Evolutionary conservation across 1,140 invertebrate genomes (phyloP), one percentile per base, ranked within the genome.

Genomic region (Akabosia matsudoensis): DNA sequence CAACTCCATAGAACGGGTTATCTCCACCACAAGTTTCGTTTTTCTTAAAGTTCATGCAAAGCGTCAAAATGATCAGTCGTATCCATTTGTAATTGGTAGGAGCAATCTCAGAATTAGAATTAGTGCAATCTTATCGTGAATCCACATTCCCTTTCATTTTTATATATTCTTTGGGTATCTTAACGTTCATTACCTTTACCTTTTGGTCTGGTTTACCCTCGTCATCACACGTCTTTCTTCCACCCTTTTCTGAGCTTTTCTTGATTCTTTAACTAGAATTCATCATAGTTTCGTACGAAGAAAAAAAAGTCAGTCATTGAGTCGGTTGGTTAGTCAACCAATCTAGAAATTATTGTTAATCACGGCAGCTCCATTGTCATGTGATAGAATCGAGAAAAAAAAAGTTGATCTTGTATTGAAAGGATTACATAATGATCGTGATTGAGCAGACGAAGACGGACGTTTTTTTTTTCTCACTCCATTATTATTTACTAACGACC

Each of bases 401-500:
- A 10, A 67, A 67, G 61, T 31, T 67, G 30, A 67, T 30, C 28
- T 67, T 30, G 31, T 4, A 67, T 10, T 67, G 13, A 67, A 45
- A 56, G 7, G 13, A 31, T 67, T 31, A 30, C 24, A 22, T 67
- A 30, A 30, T 67, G 61, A 67, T 67, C 61, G 31, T 67, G 26
- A 31, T 67, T 30, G 31, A 3, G 7, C 24, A 67, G 30, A 67
- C 61, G 61, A 67, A n/a, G 61, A 67, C 61, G 61, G 61, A 67
- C 28, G n/a, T n/a, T n/a, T n/a, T n/a, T n/a, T n/a, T n/a, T n/a
- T n/a, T 67, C 31, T 67, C 2, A 67, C 26, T 67, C 61, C 61
- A 67, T 67, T 67, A 67, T 67, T 67, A 67, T 67, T n/a, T 67
- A 30, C 31, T 67, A 67, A 67, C 61, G 61, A 67, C 61, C 61